Evolutionary conservation across 1,140 invertebrate genomes (phyloP).

Genomic region (Lineus longissimus): DNA sequence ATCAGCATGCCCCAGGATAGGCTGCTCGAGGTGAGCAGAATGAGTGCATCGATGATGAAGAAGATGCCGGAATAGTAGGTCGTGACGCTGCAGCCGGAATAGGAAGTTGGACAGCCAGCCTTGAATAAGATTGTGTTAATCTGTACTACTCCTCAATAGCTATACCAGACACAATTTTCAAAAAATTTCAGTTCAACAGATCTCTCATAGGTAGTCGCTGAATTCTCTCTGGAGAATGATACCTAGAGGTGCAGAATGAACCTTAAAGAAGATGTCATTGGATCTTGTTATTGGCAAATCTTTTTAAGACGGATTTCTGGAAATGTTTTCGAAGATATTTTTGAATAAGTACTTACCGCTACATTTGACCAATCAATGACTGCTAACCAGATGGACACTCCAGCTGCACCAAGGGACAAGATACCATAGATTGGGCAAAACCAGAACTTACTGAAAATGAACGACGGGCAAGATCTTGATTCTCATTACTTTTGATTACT

Average conservation of each 20-base stretch:
- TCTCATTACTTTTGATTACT: too few relatives aligned
- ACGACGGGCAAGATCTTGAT: too few relatives aligned
- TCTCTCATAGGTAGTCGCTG: too few relatives aligned
- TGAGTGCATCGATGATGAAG: slow-evolving; percentile 31
- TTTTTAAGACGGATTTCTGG: too few relatives aligned
- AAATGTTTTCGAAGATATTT: too few relatives aligned
- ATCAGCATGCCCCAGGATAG: slow-evolving; percentile 29
- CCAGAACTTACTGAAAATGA: background rate
- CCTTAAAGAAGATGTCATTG: background rate
- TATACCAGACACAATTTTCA: too few relatives aligned
- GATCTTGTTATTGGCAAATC: background rate
- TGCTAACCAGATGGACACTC: background rate
- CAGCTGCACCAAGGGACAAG: background rate
- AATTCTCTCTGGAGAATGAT: background rate
- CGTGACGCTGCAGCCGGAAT: slow-evolving; percentile 29
- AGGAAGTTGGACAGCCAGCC: background rate
- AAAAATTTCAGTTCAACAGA: too few relatives aligned
- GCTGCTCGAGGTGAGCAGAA: slow-evolving; percentile 28
- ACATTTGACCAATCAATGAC: background rate
- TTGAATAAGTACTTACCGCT: background rate
- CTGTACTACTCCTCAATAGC: too few relatives aligned
- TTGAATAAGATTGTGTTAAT: too few relatives aligned
- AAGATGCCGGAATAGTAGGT: slow-evolving; percentile 38
- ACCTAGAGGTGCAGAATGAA: background rate
- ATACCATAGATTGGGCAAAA: slow-evolving; percentile 1